Percentiles rank a stretch among this genome's conserved stretches.
Evolutionary conservation across 64 coral and sea anemone genomes (phyloP).

Genomic region (Stylophora pistillata): DNA sequence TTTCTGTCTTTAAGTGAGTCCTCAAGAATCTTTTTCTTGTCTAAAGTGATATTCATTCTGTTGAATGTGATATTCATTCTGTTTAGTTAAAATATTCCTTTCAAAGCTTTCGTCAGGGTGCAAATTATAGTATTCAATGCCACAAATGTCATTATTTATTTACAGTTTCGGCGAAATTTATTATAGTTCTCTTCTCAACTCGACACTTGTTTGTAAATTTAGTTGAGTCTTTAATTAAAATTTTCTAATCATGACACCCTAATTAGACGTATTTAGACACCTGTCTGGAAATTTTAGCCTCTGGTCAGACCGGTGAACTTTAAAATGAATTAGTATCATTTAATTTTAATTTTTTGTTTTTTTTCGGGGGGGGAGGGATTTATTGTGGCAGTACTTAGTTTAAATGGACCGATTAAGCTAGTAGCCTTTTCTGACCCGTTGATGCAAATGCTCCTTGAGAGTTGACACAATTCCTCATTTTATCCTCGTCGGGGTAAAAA

Average conservation of each 20-base stretch:
- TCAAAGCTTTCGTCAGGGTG: neutral
- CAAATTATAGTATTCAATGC: neutral
- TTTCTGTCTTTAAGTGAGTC: neutral
- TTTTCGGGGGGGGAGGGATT: too few species aligned
- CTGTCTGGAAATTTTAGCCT: neutral
- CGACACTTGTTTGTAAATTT: neutral
- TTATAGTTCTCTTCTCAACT: neutral
- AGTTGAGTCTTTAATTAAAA: neutral
- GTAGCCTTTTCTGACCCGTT: too few species aligned
- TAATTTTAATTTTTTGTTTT: too few species aligned
- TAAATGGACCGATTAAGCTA: too few species aligned
- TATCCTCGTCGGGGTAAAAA: too few species aligned
- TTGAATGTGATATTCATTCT: neutral
- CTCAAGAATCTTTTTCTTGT: neutral
- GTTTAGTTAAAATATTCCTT: neutral
- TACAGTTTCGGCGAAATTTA: neutral
- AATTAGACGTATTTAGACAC: neutral
- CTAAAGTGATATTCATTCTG: neutral
- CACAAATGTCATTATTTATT: neutral
- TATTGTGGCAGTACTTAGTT: too few species aligned
- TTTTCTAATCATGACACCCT: neutral
- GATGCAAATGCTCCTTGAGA: too few species aligned
- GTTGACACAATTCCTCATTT: too few species aligned
- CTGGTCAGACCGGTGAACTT: neutral
- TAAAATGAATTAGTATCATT: neutral